phyloP scores from a whole-genome alignment of 2,888 invertebrate species.

The Polyploca ridens region DNA sequence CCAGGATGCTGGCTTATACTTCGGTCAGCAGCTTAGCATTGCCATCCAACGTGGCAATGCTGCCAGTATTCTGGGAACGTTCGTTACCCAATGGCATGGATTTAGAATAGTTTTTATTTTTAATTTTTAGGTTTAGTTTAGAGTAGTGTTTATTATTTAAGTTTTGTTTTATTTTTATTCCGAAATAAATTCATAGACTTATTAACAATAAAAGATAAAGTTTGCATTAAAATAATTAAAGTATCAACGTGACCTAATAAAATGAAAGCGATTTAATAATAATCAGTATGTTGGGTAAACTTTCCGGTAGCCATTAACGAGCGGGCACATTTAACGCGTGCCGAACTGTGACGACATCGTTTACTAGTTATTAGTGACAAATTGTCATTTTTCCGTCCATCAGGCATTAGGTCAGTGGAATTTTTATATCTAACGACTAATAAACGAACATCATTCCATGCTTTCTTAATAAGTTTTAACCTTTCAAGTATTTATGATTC shows the following conservation, averaged over 20 bases:
- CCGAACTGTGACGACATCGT: conserved; percentile 21
- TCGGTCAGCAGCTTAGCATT: too few relatives aligned
- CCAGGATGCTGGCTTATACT: too few relatives aligned
- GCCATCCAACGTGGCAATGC: too few relatives aligned
- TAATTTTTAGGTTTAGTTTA: too few relatives aligned
- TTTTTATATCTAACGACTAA: conserved; percentile 38
- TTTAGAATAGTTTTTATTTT: too few relatives aligned
- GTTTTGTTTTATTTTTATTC: too few relatives aligned
- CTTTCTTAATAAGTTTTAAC: conserved; percentile 34
- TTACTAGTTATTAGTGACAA: conserved; percentile 40
- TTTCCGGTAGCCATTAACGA: conserved; percentile 30
- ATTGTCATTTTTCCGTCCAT: conserved; percentile 64
- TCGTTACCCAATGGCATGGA: too few relatives aligned
- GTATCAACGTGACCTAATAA: background rate
- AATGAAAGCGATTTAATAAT: conserved; percentile 6
- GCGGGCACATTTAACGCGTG: conserved; percentile 20
- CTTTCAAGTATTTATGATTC: background rate
- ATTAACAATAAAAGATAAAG: too few relatives aligned
- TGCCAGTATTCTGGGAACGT: too few relatives aligned
- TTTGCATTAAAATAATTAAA: background rate
- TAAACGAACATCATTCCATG: conserved; percentile 11
- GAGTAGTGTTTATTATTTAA: too few relatives aligned
- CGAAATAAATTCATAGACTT: too few relatives aligned
- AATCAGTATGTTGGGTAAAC: conserved; percentile 23
- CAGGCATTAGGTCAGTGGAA: conserved; percentile 48